Conservation (phyloP, 2,888 invertebrate genomes). For the Epinotia nisella region DNA sequence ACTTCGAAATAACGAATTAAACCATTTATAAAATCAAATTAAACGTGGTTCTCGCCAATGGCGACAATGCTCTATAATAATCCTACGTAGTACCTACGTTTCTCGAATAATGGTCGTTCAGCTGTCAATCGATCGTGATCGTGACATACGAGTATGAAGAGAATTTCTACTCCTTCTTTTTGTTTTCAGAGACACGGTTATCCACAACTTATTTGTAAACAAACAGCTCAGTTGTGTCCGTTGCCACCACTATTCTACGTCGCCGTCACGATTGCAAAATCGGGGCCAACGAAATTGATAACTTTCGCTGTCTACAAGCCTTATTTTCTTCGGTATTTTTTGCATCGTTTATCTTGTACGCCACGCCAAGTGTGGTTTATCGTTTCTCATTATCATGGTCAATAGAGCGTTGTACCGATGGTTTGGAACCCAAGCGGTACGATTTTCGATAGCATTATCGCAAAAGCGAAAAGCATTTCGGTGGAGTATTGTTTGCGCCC, state of each 20-base stretch:
- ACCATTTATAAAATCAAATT: no score
- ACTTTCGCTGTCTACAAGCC: constrained; percentile 64
- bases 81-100: no score
- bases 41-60: no score
- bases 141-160: constrained; percentile 14
- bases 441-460: constrained; percentile 37
- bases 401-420: constrained; percentile 39
- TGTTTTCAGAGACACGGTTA: constrained; percentile 50
- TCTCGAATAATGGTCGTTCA: constrained; percentile 22
- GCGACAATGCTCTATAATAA: no score
- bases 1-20: no score
- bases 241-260: constrained; percentile 41
- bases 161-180: constrained; percentile 46
- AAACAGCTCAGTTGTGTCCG: constrained; percentile 56
- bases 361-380: constrained; percentile 4
- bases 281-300: constrained; percentile 75
- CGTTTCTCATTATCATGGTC: constrained; percentile 41
- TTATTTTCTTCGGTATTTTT: constrained; percentile 55
- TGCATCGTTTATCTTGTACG: constrained; percentile 40
- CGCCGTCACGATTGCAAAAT: constrained; percentile 63
- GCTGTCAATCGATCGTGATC: constrained; percentile 22
- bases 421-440: constrained; percentile 28
- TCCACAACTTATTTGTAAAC: constrained; percentile 56
- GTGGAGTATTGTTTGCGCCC: constrained; percentile 29
- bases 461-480: constrained; percentile 22